phyloP scores from a whole-genome alignment of 2,113 vertebrate species.

The Microtus ochrogaster region DNA sequence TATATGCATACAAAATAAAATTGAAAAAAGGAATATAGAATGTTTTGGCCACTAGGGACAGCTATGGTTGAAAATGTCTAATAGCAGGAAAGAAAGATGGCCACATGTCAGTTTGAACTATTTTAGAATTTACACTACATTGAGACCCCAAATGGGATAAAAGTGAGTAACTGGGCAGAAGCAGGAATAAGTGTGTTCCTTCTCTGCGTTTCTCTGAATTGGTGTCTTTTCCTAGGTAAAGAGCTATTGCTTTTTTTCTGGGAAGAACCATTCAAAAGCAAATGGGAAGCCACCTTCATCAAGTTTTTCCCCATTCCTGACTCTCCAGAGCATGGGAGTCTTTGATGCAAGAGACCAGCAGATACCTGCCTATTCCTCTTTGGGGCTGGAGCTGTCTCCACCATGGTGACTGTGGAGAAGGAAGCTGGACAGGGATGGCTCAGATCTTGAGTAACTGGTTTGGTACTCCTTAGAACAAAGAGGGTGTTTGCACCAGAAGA shows the following conservation, averaged over 20 bases:
- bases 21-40: background rate
- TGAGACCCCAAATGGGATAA: background rate
- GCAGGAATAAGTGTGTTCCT: background rate
- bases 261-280: background rate
- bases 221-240: background rate
- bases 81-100: background rate
- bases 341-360: background rate
- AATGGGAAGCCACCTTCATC: background rate
- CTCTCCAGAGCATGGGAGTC: fast-evolving
- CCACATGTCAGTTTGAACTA: background rate
- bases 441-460: no score
- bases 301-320: background rate
- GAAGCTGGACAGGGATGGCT: background rate
- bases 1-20: no score
- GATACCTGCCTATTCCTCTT: background rate
- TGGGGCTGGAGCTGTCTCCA: fast-evolving
- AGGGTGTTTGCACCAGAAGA: background rate
- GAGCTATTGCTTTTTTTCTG: background rate
- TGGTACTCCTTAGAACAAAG: background rate
- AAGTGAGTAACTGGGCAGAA: background rate
- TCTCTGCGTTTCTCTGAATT: background rate
- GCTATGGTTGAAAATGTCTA: fast-evolving
- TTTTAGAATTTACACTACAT: background rate
- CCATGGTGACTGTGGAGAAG: background rate
- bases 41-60: background rate